phyloP scores from a whole-genome alignment of 1,140 invertebrate genomes.

The Acromyrmex charruanus region DNA sequence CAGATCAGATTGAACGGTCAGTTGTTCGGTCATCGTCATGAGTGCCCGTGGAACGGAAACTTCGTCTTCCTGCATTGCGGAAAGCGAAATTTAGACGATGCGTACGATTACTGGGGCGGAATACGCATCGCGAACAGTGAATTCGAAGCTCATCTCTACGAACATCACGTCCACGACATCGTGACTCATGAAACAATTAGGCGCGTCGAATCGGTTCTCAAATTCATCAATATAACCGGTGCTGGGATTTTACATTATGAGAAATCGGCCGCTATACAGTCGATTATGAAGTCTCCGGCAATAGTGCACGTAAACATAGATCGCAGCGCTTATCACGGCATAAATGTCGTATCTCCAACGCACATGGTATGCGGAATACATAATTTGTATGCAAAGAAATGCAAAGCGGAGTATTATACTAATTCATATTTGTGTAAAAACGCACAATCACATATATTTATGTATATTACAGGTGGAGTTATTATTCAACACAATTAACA shows the following conservation, averaged over 20 bases:
- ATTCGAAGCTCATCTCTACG: slow-evolving; percentile 95
- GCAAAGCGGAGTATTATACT: background rate
- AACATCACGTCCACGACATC: slow-evolving; percentile 93
- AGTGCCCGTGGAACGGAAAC: slow-evolving; percentile 94
- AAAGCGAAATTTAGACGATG: slow-evolving; percentile 90
- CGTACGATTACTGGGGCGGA: slow-evolving; percentile 97
- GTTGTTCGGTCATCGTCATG: slow-evolving; percentile 93
- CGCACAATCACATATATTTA: background rate
- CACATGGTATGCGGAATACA: slow-evolving; percentile 88
- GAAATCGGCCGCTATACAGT: slow-evolving; percentile 96
- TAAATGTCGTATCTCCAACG: slow-evolving; percentile 96
- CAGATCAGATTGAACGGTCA: slow-evolving; percentile 96
- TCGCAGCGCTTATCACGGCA: slow-evolving; percentile 95
- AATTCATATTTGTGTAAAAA: background rate
- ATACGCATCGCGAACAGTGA: slow-evolving; percentile 95
- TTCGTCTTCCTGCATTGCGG: slow-evolving; percentile 98
- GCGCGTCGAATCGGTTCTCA: slow-evolving; percentile 91
- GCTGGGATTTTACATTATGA: slow-evolving; percentile 98
- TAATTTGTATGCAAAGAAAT: slow-evolving; percentile 1
- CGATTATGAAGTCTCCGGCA: slow-evolving; percentile 93
- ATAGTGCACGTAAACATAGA: slow-evolving; percentile 94
- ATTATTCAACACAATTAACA: slow-evolving; percentile 91
- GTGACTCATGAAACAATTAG: slow-evolving; percentile 91
- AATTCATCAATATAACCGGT: slow-evolving; percentile 95
- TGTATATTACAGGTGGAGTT: slow-evolving; percentile 83